Evolutionary conservation across 2,113 vertebrate genomes (phyloP), one percentile per base, ranked within the genome.

Genomic region (Fregata magnificens): DNA sequence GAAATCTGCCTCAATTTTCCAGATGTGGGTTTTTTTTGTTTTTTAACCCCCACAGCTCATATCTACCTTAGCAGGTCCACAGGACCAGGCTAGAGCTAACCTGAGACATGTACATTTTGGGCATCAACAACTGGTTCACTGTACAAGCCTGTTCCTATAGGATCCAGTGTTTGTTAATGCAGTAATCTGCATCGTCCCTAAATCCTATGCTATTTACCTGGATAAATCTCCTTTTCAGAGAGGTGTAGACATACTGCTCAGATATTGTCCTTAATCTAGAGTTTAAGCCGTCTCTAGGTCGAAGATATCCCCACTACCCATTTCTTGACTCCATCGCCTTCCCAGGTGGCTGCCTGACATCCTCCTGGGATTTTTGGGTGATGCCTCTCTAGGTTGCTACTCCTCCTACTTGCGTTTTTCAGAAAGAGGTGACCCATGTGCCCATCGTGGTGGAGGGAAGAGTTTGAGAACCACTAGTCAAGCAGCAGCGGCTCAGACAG

Each of bases 401-500:
- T 67, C 15, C 40, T 53, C 31, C 50, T 24, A 29, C 32, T 40
- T 24, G 13, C 31, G 24, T 45, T 28, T n/a, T 56, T 58, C 36
- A 55, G 73, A 36, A 36, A 63, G 55, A 42, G 20, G 11, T 31
- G 49, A 71, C 29, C 58, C 13, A 2, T 5, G 19, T 34, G 49
- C 38, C 36, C 26, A 44, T 44, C 38, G 36, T 1, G 3, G 66
- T 40, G 63, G 61, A 49, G 45, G 16, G 42, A 45, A 52, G 42
- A 52, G 50, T 45, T n/a, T 82, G 29, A 71, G 58, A 78, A 72
- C 49, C 28, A 32, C 20, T 52, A 3, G 0, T 20, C 5, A 42
- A 69, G 49, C 2, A 0, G 62, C 7, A 2, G 42, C 8, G 22
- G 53, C 58, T 28, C 44, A 31, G 21, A 7, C 4, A 2, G 36